Conservation (phyloP, 2,113 vertebrate genomes). For the Clarias magur region DNA sequence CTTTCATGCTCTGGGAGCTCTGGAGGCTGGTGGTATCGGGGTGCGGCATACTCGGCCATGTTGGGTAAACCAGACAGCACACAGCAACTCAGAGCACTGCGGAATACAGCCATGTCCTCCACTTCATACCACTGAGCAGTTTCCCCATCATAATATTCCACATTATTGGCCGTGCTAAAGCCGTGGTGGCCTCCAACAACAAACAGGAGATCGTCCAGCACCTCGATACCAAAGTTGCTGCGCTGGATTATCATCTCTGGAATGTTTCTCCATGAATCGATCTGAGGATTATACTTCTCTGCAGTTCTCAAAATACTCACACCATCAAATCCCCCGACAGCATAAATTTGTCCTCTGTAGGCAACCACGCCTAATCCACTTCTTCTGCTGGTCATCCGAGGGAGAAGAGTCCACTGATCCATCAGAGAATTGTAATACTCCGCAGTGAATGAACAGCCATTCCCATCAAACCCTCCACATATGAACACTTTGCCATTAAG, state of each 20-base stretch:
- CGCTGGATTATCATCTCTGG: not conserved
- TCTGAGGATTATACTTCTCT: not conserved
- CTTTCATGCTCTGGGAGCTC: too few species aligned
- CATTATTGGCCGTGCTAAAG: too few species aligned
- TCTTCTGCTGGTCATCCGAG: too few species aligned
- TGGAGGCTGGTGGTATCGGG: conserved; percentile 52
- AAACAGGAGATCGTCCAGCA: not conserved
- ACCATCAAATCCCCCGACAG: not conserved
- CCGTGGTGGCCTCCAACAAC: too few species aligned
- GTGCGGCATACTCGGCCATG: conserved; percentile 42
- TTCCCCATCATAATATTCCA: too few species aligned
- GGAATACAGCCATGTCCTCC: too few species aligned
- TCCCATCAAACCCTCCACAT: too few species aligned
- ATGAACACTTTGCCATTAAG: too few species aligned
- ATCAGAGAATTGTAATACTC: not conserved
- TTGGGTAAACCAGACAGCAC: too few species aligned
- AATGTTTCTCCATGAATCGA: not conserved
- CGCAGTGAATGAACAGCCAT: not conserved
- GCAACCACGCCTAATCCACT: not conserved
- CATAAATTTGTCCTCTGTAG: not conserved
- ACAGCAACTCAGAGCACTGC: conserved; percentile 44
- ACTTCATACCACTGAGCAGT: too few species aligned
- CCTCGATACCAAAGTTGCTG: not conserved
- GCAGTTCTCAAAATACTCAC: not conserved
- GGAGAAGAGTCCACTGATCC: not conserved